Base-by-base conservation (phyloP, 1,140 invertebrate species). In the Sesamia nonagrioides region DNA sequence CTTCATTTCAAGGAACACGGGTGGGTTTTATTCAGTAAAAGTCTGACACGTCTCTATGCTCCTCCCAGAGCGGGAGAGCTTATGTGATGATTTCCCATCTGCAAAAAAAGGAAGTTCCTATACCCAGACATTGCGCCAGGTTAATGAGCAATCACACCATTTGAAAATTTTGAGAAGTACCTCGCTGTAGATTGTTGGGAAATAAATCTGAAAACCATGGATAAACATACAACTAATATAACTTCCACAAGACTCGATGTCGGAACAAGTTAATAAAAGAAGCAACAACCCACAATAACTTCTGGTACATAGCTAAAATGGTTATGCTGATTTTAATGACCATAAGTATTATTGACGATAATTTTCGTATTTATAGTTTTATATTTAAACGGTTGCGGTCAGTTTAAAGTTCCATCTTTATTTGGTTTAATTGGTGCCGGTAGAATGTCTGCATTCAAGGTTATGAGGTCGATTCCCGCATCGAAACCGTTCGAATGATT, bases 201-300 rank as follows among this genome's bases (percentile, higher is more conserved):
- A 40, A 18, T 40, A 40, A 40, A 40, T 63, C n/a, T 13, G 42
- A 37, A 42, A 63, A 42, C 37, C 17, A 17, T 5, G 60, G 37
- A 63, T 42, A 42, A 63, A 63, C 60, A 63, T 35, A 63, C 35
- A 42, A 40, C 37, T 63, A 63, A 63, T 63, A 42, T 63, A 63
- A 63, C 60, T 63, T 63, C 21, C n/a, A 17, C 8, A 18, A 40
- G 37, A 63, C 15, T 17, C 35, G 37, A 21, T 15, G 33, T 60
- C 15, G n/a, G 17, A 40, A 21, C 37, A 42, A 40, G 42, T 17
- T 37, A 18, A 63, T 63, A 63, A 63, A 0, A 33, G 50, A 54
- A 15, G 8, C 5, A 60, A 37, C 33, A 35, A 60, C 58, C 27
- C 35, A 60, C 33, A 60, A n/a, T 60, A n/a, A 18, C 17, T 15